Conservation (phyloP, 2,888 invertebrate species). For the Brachynemurus nebulosus region DNA sequence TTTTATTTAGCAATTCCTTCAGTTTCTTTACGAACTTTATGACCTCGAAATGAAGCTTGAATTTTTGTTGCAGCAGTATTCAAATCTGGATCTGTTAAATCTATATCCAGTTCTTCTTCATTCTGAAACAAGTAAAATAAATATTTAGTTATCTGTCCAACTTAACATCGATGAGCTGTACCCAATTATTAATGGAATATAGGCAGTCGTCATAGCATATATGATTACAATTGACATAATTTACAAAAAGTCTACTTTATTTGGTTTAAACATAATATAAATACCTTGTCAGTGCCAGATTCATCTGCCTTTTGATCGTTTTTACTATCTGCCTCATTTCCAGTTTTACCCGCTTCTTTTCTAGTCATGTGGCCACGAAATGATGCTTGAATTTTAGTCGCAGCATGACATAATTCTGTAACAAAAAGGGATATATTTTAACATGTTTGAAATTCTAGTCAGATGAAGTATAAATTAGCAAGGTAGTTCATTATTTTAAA, state of each 20-base stretch:
- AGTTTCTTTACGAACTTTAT: conserved; percentile 70
- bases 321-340: conserved; percentile 25
- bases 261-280: no score
- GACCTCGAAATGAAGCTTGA: conserved; percentile 83
- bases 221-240: no score
- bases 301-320: no score
- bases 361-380: conserved; percentile 82
- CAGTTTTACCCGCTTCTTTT: conserved; percentile 40
- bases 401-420: conserved; percentile 68
- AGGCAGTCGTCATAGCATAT: no score
- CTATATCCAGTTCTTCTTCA: conserved; percentile 67
- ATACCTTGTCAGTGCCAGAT: conserved; percentile 17
- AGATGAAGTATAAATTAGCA: no score
- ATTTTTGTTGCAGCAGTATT: conserved; percentile 86
- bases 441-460: no score
- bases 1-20: no score
- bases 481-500: no score
- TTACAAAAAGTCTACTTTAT: no score
- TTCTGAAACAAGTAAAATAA: conserved; percentile 13
- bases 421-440: conserved; percentile 19
- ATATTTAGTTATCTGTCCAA: no score
- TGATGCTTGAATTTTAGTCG: conserved; percentile 82
- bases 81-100: conserved; percentile 72
- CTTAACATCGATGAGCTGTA: not conserved
- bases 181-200: no score